These are phyloP conservation scores for Nephila pilipes DNA, from an alignment of 1,140 invertebrate species.

Conservation along the genomic window DNA sequence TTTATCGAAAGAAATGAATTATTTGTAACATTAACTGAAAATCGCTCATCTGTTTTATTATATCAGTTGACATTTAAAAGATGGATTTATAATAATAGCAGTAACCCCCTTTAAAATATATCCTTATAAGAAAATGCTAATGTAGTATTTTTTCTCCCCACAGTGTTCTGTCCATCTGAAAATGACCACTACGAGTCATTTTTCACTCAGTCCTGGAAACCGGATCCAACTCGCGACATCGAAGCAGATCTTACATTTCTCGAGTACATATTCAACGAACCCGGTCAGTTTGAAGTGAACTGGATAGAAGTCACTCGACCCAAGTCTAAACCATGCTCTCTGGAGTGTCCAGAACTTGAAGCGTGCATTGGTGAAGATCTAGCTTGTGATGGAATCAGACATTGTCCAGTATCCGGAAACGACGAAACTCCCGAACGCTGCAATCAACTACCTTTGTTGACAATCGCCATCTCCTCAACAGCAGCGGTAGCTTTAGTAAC, in stretches of 20 bases:
- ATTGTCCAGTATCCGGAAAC: slow-evolving; percentile 90
- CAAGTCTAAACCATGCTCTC: slow-evolving; percentile 81
- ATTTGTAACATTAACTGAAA: too few relatives aligned
- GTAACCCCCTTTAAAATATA: neutral
- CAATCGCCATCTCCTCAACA: slow-evolving; percentile 47
- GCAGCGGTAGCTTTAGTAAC: slow-evolving; percentile 52
- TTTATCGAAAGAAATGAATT: too few relatives aligned
- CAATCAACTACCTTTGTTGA: slow-evolving; percentile 78
- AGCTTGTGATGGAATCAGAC: slow-evolving; percentile 91
- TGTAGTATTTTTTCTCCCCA: neutral
- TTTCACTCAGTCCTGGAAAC: slow-evolving; percentile 64
- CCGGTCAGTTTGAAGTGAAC: slow-evolving; percentile 87
- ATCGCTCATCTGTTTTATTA: neutral
- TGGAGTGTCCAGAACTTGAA: slow-evolving; percentile 91
- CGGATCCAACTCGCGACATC: neutral
- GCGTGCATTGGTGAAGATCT: slow-evolving; percentile 92
- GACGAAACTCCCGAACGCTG: slow-evolving; percentile 89
- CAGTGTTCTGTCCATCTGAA: slow-evolving; percentile 59
- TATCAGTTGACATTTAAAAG: neutral
- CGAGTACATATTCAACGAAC: slow-evolving; percentile 88
- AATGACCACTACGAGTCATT: slow-evolving; percentile 41
- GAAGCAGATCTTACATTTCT: slow-evolving; percentile 84
- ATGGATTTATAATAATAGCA: neutral
- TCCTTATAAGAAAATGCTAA: neutral
- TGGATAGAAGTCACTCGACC: slow-evolving; percentile 90